These are phyloP conservation scores for Loxodonta africana DNA, from an alignment of 2,113 vertebrate genomes.

Conservation along the genomic window DNA sequence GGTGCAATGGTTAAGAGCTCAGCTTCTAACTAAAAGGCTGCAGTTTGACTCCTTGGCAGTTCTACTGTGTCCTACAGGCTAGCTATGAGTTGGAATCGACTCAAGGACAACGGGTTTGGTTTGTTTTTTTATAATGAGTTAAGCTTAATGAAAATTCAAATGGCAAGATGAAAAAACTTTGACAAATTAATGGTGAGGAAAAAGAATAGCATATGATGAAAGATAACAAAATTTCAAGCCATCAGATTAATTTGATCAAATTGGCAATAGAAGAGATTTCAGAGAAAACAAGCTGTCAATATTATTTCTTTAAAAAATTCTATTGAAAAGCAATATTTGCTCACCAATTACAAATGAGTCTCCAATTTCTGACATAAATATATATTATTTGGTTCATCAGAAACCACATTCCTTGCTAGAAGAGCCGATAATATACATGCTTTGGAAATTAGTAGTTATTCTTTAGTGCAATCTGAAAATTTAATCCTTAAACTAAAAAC, in stretches of 20 bases:
- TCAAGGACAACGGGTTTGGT: too few species aligned
- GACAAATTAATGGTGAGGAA: neutral
- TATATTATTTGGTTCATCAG: neutral
- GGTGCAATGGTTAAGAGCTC: too few species aligned
- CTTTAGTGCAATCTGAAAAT: slow-evolving; percentile 13
- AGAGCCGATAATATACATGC: neutral
- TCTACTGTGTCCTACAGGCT: too few species aligned
- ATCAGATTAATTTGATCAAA: slow-evolving; percentile 44
- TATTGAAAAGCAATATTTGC: neutral
- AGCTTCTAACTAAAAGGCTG: too few species aligned
- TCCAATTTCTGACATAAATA: slow-evolving; percentile 27
- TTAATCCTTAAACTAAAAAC: slow-evolving; percentile 1
- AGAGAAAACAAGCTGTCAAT: neutral
- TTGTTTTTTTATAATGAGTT: neutral
- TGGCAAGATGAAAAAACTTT: slow-evolving; percentile 29
- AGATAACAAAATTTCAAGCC: neutral
- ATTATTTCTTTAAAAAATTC: neutral
- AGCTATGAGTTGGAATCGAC: too few species aligned
- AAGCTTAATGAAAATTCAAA: slow-evolving; percentile 1
- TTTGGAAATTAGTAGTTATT: neutral
- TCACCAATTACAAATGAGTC: neutral
- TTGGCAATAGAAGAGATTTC: neutral
- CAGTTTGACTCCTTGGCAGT: too few species aligned
- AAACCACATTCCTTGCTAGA: neutral
- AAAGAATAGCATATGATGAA: neutral